Evolutionary conservation across 2,113 vertebrate genomes (phyloP).

Genomic region (Pterocles orientalis): DNA sequence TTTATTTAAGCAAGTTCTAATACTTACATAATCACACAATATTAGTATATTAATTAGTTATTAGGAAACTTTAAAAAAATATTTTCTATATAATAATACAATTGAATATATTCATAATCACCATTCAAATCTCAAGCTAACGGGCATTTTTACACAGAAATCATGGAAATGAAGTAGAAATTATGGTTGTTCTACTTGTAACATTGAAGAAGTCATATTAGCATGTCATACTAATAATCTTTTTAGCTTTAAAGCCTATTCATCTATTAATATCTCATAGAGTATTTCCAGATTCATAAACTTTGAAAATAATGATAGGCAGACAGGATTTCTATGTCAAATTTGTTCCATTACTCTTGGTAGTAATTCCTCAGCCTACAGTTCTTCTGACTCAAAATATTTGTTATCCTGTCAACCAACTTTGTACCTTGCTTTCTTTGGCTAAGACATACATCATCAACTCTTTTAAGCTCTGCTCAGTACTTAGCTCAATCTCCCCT

Average conservation of each 20-base stretch:
- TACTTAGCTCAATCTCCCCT: neutral
- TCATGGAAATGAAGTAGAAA: neutral
- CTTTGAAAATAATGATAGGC: neutral
- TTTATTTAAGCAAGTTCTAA: neutral
- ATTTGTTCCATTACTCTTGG: neutral
- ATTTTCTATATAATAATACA: neutral
- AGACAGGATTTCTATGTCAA: neutral
- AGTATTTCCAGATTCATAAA: neutral
- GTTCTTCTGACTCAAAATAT: neutral
- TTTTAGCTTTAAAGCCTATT: neutral
- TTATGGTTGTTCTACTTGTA: neutral
- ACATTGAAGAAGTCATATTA: neutral
- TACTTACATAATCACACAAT: neutral
- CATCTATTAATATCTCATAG: neutral
- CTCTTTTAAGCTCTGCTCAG: neutral
- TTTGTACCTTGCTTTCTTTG: neutral
- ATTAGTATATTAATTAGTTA: neutral
- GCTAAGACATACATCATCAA: neutral
- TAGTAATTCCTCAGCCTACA: neutral
- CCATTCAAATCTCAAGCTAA: neutral
- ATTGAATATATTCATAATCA: neutral
- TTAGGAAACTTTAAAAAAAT: neutral
- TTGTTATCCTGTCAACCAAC: neutral
- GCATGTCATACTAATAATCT: neutral
- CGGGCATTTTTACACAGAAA: neutral